Evolutionary conservation across 1,140 invertebrate species (phyloP), one percentile per base, ranked within the genome.

Genomic region (Planococcus citri): DNA sequence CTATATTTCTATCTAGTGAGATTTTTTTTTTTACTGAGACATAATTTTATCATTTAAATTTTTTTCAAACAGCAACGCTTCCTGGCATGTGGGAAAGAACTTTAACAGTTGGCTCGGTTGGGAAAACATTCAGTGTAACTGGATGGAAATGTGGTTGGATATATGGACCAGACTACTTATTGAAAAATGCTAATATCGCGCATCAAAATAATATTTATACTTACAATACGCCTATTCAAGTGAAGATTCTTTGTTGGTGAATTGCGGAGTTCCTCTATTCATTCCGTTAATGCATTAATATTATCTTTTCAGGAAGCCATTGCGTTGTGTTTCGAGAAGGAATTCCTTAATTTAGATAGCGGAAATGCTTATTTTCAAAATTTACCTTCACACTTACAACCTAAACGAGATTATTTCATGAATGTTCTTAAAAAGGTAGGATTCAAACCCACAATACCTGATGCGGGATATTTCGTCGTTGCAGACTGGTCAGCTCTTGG

Each of bases 101-200:
- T 0, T 88, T 99, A 22, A 98, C 97, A 0, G 88, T 99, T 75
- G 95, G 97, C 0, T 97, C 94, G 64, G 95, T 95, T 0, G 97
- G 97, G 0, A 98, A 98, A 83, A 95, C 94, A 0, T 98, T 98
- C 79, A 95, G 92, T 73, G 92, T 95, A 3, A 99, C 97, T 4
- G 97, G 97, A 1, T 96, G 94, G 94, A 97, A 95, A 82, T 85
- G 87, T 8, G 95, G 96, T n/a, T 99, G 97, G 96, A 91, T 90
- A 0, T 93, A 98, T 78, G 93, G 91, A 1, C 92, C 94, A 1
- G 83, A 84, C 6, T 79, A 86, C 73, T 80, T 97, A 1, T 86
- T 98, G 71, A 78, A 80, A 27, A 91, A 95, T 74, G 78, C 95
- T 22, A 87, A 90, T 78, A 84, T 91, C 69, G 86, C 97, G 14